phyloP scores from a whole-genome alignment of 2,113 vertebrate species.

The Dermatemys mawii region DNA sequence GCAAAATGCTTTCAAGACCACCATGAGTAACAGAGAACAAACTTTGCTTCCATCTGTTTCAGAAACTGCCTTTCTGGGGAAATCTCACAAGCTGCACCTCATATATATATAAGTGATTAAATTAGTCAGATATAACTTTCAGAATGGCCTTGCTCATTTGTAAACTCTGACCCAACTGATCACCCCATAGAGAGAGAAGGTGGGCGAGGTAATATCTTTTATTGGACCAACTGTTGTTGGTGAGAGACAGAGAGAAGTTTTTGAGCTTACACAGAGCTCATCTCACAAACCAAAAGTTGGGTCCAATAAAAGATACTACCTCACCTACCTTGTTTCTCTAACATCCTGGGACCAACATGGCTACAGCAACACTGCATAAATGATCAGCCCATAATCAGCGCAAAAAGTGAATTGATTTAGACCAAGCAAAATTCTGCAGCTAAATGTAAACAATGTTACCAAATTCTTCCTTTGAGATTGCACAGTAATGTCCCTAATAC shows the following conservation, averaged over 20 bases:
- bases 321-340: neutral
- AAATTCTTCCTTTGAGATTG: neutral
- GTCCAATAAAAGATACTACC: neutral
- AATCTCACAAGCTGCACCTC: rapidly evolving
- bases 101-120: rapidly evolving
- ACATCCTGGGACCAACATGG: neutral
- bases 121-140: rapidly evolving
- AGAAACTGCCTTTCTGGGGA: rapidly evolving
- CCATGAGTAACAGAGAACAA: neutral
- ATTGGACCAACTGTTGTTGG: neutral
- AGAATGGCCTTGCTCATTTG: neutral
- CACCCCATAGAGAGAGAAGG: neutral
- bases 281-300: neutral
- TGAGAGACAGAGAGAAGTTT: neutral
- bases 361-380: neutral
- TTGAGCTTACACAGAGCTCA: too few species aligned
- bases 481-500: rapidly evolving
- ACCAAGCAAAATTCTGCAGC: neutral
- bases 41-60: constrained; percentile 5
- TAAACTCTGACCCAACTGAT: too few species aligned
- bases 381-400: neutral
- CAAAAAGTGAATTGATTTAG: neutral
- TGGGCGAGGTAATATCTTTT: neutral
- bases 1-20: neutral
- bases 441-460: rapidly evolving